Base-by-base conservation (phyloP, 2,888 invertebrate genomes). In the Pheosia gnoma region DNA sequence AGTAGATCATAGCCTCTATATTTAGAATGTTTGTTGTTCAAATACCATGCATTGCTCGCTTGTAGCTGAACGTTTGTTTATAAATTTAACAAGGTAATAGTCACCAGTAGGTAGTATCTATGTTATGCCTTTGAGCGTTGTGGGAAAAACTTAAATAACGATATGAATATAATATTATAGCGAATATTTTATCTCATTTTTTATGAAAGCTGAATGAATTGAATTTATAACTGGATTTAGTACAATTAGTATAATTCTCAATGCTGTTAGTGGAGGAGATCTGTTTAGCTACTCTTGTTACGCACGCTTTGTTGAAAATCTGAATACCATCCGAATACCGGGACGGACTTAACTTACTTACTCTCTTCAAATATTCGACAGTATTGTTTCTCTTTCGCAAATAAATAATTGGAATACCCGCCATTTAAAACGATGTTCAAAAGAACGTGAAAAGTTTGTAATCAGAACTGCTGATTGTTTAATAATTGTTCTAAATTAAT, bases 391-490 rank as follows among this genome's bases (percentile, higher is more conserved):
- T 60, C 59, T 70, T 64, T 58, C 55, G 36, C 52, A 62, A 65
- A 67, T 66, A 70, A 72, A 72, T 75, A 54, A 56, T 57, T 61
- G 0, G 58, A 63, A 75, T 73, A 61, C 62, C 70, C 61, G 59
- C 11, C 57, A 61, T 5, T 25, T 25, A 25, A 25, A 25, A 25
- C 25, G 25, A 5, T n/a, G 56, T 53, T 57, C 43, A 39, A 63
- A 62, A 60, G 37, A 51, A 51, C 60, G 39, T 57, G 56, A 56
- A 61, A 66, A 61, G 53, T 63, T 65, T 57, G 38, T 54, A n/a
- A 6, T 47, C n/a, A 5, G 47, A 9, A 47, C 5, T 47, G 5
- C 3, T 4, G 8, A 45, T 45, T n/a, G 11, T 9, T n/a, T n/a
- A n/a, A 47, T 47, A 45, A 8, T n/a, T n/a, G n/a, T 47, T 43